Evolutionary conservation across 2,797 vertebrate genomes (phyloP).

Genomic region (Rhinella marina): DNA sequence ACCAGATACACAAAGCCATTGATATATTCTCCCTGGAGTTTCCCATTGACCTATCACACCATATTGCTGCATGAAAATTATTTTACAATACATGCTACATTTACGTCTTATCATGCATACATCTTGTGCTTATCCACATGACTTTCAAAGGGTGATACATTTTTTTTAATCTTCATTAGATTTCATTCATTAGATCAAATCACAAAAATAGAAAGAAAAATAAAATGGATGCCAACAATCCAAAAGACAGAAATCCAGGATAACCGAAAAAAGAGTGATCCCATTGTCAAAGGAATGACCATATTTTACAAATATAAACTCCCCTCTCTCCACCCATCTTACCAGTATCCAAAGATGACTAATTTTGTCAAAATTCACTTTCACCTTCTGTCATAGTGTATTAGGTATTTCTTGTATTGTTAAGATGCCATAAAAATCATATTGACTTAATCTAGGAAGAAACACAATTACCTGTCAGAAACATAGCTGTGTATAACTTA

Average conservation of each 20-base stretch:
- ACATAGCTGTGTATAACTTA: conserved; percentile 3
- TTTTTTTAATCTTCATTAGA: too few relatives aligned
- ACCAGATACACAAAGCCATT: too few relatives aligned
- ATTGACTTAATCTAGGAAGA: conserved; percentile 1
- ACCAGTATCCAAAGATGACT: too few relatives aligned
- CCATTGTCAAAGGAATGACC: too few relatives aligned
- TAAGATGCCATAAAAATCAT: neutral
- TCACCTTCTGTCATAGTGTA: neutral
- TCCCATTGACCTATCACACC: neutral
- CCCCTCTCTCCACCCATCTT: too few relatives aligned
- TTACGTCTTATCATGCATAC: neutral
- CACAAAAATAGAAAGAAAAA: too few relatives aligned
- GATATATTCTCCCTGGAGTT: too few relatives aligned
- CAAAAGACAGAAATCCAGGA: too few relatives aligned
- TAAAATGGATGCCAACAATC: too few relatives aligned
- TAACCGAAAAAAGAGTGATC: too few relatives aligned
- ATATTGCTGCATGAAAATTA: neutral
- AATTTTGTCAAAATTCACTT: neutral
- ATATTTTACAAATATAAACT: too few relatives aligned
- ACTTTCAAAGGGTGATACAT: neutral
- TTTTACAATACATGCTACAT: neutral
- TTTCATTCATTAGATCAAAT: too few relatives aligned
- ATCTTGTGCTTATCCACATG: neutral
- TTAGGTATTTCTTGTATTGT: neutral
- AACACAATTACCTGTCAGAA: neutral